A percentile compares a stretch with the other conserved stretches of the same genome.
phyloP scores from a whole-genome alignment of 2,888 invertebrate genomes.

The Andricus curvator region DNA sequence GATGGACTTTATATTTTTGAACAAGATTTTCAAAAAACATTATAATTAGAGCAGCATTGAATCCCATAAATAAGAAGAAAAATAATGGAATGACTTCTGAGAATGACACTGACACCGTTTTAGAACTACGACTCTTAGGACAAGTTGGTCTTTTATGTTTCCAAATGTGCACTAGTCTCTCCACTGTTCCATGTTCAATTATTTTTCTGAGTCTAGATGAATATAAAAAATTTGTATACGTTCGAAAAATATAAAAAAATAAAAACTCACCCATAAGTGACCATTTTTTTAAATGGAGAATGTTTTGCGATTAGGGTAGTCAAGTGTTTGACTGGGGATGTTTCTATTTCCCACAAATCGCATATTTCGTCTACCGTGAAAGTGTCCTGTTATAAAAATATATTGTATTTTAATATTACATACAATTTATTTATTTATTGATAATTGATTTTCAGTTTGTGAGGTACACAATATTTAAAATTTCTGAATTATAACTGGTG shows the following conservation, averaged over 20 bases:
- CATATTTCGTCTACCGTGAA: conserved; percentile 85
- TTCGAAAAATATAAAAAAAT: too few relatives aligned
- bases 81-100: conserved; percentile 66
- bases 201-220: conserved; percentile 63
- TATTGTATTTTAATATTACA: not conserved
- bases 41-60: conserved; percentile 51
- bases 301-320: conserved; percentile 63
- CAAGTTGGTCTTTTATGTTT: conserved; percentile 62
- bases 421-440: too few relatives aligned
- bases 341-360: conserved; percentile 81
- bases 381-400: conserved; percentile 73
- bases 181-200: conserved; percentile 61
- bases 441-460: too few relatives aligned
- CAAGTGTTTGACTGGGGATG: conserved; percentile 61
- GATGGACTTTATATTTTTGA: conserved; percentile 24
- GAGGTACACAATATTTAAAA: too few relatives aligned
- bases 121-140: conserved; percentile 65
- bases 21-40: conserved; percentile 59
- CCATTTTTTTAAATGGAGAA: conserved; percentile 70
- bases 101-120: conserved; percentile 63
- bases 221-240: too few relatives aligned
- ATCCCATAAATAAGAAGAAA: conserved; percentile 60
- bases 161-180: conserved; percentile 62
- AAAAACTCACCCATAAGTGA: conserved; percentile 66
- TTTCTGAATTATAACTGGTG: too few relatives aligned